These are phyloP conservation scores for Carpatolechia fugitivella DNA, from an alignment of 2,888 invertebrate genomes.

Conservation along the genomic window DNA sequence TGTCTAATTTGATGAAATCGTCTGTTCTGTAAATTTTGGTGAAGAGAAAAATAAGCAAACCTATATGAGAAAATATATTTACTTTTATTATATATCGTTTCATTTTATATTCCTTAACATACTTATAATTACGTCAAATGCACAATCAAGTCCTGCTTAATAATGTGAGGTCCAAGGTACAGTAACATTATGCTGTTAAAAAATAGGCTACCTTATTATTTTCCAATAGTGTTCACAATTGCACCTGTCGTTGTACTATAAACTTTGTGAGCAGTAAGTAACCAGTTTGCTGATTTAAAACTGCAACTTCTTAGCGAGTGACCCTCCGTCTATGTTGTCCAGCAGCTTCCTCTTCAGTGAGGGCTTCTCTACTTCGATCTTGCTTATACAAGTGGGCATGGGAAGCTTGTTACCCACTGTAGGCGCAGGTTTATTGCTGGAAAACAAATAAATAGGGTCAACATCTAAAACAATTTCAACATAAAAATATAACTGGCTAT, in stretches of 20 bases:
- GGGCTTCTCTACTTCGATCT: constrained; percentile 81
- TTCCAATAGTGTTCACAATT: constrained; percentile 30
- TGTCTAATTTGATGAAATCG: constrained; percentile 24
- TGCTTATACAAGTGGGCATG: constrained; percentile 83
- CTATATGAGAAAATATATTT: constrained; percentile 36
- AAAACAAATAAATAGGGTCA: constrained; percentile 27
- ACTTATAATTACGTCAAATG: neutral
- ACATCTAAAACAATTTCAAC: too few species aligned
- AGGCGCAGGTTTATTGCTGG: constrained; percentile 92
- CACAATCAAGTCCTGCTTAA: constrained; percentile 5
- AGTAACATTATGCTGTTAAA: neutral
- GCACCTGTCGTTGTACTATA: constrained; percentile 40
- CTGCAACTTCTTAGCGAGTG: constrained; percentile 83
- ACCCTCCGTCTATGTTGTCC: constrained; percentile 84
- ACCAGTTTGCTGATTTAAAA: constrained; percentile 64
- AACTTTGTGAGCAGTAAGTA: too few species aligned
- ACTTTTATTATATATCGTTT: constrained; percentile 35
- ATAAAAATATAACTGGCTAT: too few species aligned
- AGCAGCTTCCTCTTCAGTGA: constrained; percentile 88
- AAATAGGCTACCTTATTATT: neutral
- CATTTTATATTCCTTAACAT: neutral
- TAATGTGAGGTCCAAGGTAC: neutral
- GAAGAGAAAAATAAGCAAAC: constrained; percentile 44
- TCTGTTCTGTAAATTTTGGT: constrained; percentile 46
- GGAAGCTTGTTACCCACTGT: constrained; percentile 91